phyloP scores from a whole-genome alignment of 2,888 invertebrate genomes.

The Ectropis crepuscularia region DNA sequence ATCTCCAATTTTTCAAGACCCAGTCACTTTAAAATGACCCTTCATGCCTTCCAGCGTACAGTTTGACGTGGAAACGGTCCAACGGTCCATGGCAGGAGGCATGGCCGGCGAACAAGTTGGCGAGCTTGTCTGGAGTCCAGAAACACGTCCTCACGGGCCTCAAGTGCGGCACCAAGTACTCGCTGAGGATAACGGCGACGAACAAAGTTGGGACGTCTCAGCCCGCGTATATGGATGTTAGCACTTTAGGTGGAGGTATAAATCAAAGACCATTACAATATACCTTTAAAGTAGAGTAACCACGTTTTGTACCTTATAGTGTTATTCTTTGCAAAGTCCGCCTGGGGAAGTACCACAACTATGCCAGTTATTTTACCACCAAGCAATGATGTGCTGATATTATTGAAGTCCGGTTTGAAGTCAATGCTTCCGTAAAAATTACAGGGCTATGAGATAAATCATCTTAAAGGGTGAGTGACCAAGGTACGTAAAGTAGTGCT shows the following conservation, averaged over 20 bases:
- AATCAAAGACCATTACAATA: neutral
- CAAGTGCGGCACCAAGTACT: constrained; percentile 93
- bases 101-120: constrained; percentile 84
- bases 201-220: constrained; percentile 93
- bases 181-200: constrained; percentile 91
- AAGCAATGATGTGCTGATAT: no score
- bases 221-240: constrained; percentile 86
- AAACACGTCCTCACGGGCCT: constrained; percentile 89
- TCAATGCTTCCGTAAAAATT: no score
- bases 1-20: no score
- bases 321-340: no score
- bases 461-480: no score
- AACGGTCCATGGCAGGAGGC: constrained; percentile 85
- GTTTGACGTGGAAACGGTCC: constrained; percentile 79
- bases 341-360: no score
- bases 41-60: constrained; percentile 66
- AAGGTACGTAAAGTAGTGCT: no score
- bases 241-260: constrained; percentile 85
- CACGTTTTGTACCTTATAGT: no score
- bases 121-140: constrained; percentile 80
- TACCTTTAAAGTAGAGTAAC: no score
- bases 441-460: no score
- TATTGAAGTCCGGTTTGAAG: no score
- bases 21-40: neutral
- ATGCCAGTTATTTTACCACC: no score